phyloP scores from a whole-genome alignment of 1,140 invertebrate species.

The Drosophila malerkotliana region DNA sequence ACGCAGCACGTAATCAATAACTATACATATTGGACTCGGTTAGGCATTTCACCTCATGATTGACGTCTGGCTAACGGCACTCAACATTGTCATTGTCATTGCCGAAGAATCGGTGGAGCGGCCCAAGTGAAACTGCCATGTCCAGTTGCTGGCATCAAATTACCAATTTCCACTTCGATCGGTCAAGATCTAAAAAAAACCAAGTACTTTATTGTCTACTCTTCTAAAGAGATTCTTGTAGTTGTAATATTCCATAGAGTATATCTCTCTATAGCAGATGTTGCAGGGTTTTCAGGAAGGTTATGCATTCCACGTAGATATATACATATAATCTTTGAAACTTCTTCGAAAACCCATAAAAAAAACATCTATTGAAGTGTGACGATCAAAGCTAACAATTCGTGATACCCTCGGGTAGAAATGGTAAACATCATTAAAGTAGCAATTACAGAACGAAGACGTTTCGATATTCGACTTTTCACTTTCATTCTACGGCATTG shows the following conservation, averaged over 20 bases:
- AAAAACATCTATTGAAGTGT: constrained; percentile 6
- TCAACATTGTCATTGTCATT: constrained; percentile 64
- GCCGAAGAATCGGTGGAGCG: constrained; percentile 24
- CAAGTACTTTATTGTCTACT: neutral
- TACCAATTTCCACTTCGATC: constrained; percentile 55
- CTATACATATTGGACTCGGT: constrained; percentile 38
- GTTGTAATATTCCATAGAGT: neutral
- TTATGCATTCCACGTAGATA: neutral
- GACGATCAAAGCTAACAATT: constrained; percentile 5
- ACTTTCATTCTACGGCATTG: constrained; percentile 65
- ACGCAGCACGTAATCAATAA: constrained; percentile 75
- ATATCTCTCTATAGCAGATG: neutral
- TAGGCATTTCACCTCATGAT: constrained; percentile 67
- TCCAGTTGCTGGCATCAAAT: constrained; percentile 59
- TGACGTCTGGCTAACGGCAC: constrained; percentile 65
- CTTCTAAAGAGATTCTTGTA: neutral
- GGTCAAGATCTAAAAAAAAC: constrained; percentile 10
- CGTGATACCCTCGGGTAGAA: constrained; percentile 22
- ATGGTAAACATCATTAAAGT: constrained; percentile 12
- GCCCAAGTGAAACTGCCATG: constrained; percentile 67
- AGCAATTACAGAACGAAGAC: constrained; percentile 50
- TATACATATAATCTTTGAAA: neutral
- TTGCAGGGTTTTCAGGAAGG: neutral
- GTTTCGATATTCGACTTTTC: constrained; percentile 54
- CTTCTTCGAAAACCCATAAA: neutral